Evolutionary conservation across 2,113 vertebrate species (phyloP), one percentile per base, ranked within the genome.

Genomic region (Taurulus bubalis): DNA sequence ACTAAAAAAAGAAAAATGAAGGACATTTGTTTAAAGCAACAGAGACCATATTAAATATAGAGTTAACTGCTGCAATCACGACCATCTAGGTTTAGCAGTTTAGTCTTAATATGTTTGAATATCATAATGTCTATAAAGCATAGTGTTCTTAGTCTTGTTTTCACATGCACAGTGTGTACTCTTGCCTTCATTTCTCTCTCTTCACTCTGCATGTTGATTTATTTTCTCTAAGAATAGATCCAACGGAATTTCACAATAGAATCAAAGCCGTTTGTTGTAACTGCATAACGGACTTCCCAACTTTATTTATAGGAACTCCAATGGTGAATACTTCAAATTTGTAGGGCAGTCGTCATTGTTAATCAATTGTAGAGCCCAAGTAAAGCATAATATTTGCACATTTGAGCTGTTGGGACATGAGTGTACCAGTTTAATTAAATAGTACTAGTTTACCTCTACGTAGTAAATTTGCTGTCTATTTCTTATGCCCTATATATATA

Each of bases 251-350:
- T 77, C 22, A 49, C 6, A 36, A 16, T 26, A 18, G 55, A 79
- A 71, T 58, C 30, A 45, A 77, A 86, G 32, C 3, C 58, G 53
- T 79, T 63, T 71, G 22, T 69, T 30, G 2, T 55, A 76, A 14
- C 64, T 71, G 73, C 49, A 40, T 20, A 55, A 40, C 3, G 5
- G 24, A 22, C 30, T 51, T 64, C 24, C 36, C 36, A 30, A 51
- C 53, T 15, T 51, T 53, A 38, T 32, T 68, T 47, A 45, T 63
- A 1, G 6, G 16, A 78, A 36, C n/a, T n/a, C 12, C 22, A 8
- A 62, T 32, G 28, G 47, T 75, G 8, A 22, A 4, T 45, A 45
- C 20, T 16, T 72, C 4, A 40, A 40, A 70, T 68, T 32, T 36
- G 26, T n/a, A 20, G 60, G n/a, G 8, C 15, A 53, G 36, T 66